Base-by-base conservation (phyloP, 2,888 invertebrate genomes). In the Drosophila kambysellisi region DNA sequence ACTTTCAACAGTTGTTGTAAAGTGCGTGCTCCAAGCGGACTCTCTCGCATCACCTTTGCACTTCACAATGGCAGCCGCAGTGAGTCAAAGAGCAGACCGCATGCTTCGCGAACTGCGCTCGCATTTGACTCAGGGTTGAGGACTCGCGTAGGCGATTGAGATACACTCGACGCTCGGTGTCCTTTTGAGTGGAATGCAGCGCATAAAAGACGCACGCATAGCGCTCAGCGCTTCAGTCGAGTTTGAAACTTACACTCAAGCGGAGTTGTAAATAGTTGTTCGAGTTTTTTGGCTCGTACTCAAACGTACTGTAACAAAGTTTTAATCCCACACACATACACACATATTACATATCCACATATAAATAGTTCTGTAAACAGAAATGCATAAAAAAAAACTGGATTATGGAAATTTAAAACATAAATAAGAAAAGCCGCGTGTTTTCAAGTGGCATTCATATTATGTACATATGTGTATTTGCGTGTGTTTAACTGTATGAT, bases 191-290 rank as follows among this genome's bases (percentile, higher is more conserved):
- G 73, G 17, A 57, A n/a, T 20, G 63, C 43, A 52, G 25, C 35
- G 66, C 81, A 88, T 87, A 87, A 92, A 92, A 91, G 89, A 74
- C 77, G 83, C 70, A 63, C 57, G 37, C 82, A 88, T 88, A 84
- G 76, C 90, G 91, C 82, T 80, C 79, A 81, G 81, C 67, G 87
- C 91, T 89, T 92, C 90, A 93, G 93, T 93, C 93, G 93, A 93
- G 93, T 93, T 92, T 92, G 91, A 91, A 92, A 92, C 93, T 92
- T 93, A 91, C 91, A 90, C 92, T 91, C 86, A 91, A 88, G 92
- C 88, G 92, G 92, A 91, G 91, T 91, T 91, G 86, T 89, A 89
- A 90, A 91, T 90, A 89, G 90, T 76, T 69, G 84, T 91, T 87
- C 92, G 92, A 91, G 92, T 91, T 90, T 90, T 90, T 91, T 91